These are phyloP conservation scores for Amorpha juglandis DNA, from an alignment of 2,888 invertebrate genomes.

Conservation along the genomic window DNA sequence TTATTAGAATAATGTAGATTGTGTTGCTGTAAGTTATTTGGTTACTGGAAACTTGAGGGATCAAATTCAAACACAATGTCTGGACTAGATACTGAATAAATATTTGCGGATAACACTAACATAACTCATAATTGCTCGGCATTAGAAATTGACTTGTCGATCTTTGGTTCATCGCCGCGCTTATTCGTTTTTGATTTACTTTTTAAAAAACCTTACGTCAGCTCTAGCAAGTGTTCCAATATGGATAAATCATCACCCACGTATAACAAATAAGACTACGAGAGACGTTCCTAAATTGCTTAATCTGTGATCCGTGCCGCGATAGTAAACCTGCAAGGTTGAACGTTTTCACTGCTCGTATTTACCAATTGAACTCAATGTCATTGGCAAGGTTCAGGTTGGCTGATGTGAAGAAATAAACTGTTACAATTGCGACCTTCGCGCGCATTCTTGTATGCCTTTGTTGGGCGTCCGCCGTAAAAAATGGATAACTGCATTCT, in stretches of 20 bases:
- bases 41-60: background rate
- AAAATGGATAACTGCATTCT: background rate
- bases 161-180: background rate
- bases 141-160: background rate
- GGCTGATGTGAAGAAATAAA: constrained; percentile 24
- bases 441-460: constrained; percentile 9
- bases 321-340: constrained; percentile 47
- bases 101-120: background rate
- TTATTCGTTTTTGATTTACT: background rate
- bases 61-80: background rate
- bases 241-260: constrained; percentile 6
- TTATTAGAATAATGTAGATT: background rate
- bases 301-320: constrained; percentile 47
- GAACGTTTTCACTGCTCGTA: constrained; percentile 47
- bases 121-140: background rate
- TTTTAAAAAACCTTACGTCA: background rate
- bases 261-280: constrained; percentile 9
- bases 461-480: background rate
- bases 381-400: constrained; percentile 51
- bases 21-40: background rate
- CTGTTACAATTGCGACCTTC: constrained; percentile 23
- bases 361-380: constrained; percentile 57
- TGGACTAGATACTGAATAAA: background rate
- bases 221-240: background rate
- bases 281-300: constrained; percentile 41